Conservation (phyloP, 1,140 invertebrate genomes). For the Nephotettix cincticeps region DNA sequence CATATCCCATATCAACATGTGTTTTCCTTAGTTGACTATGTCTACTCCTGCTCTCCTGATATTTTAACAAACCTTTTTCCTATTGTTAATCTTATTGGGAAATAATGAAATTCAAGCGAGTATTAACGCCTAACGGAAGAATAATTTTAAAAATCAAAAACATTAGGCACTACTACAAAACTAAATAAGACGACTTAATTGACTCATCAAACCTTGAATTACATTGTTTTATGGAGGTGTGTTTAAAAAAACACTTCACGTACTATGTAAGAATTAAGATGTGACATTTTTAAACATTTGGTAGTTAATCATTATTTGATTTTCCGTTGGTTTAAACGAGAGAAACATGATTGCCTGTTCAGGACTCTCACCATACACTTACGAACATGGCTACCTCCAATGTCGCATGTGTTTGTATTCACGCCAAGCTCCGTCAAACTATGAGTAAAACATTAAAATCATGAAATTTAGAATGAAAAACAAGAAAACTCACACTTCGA, state of each 20-base stretch:
- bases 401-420: background rate
- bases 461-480: slow-evolving; percentile 28
- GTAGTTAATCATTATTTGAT: background rate
- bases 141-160: too few relatives aligned
- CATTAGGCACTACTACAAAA: too few relatives aligned
- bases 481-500: slow-evolving; percentile 99
- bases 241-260: background rate
- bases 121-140: too few relatives aligned
- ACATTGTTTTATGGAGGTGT: too few relatives aligned
- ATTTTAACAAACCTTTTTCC: too few relatives aligned
- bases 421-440: background rate
- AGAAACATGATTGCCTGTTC: background rate
- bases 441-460: background rate
- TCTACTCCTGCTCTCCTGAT: too few relatives aligned
- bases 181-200: too few relatives aligned
- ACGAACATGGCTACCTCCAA: background rate
- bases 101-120: too few relatives aligned
- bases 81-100: too few relatives aligned
- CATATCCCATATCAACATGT: too few relatives aligned
- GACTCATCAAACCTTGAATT: too few relatives aligned
- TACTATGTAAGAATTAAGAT: background rate
- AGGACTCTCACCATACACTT: background rate
- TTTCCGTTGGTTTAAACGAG: background rate
- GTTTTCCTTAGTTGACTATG: too few relatives aligned
- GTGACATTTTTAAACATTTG: background rate